Conservation (phyloP, 2,113 vertebrate species). For the Condylura cristata region DNA sequence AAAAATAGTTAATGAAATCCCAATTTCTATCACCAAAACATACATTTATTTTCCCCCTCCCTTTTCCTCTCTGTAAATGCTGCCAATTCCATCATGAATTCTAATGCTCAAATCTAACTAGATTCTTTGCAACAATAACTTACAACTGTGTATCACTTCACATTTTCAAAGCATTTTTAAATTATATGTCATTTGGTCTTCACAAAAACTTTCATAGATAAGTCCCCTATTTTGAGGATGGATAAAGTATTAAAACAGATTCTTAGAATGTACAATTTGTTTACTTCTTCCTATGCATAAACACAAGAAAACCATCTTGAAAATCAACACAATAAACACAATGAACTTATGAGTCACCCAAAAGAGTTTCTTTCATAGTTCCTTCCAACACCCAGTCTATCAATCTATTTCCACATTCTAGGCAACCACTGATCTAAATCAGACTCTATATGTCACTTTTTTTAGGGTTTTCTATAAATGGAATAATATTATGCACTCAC, state of each 20-base stretch:
- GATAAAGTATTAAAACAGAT: too few relatives aligned
- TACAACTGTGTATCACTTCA: background rate
- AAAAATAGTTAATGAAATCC: background rate
- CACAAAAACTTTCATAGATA: background rate
- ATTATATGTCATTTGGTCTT: background rate
- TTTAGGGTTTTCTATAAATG: background rate
- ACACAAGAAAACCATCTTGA: background rate
- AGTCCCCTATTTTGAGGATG: background rate
- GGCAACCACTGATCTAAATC: background rate
- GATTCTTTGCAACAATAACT: background rate
- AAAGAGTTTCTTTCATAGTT: background rate
- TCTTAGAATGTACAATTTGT: too few relatives aligned
- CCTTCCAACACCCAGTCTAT: background rate
- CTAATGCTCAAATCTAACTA: background rate
- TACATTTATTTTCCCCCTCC: background rate
- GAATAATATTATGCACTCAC: too few relatives aligned
- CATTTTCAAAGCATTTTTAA: background rate
- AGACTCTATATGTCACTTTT: background rate
- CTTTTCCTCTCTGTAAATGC: background rate
- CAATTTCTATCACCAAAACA: background rate
- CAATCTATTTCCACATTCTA: background rate
- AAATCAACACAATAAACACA: constrained; percentile 3
- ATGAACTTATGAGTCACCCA: background rate
- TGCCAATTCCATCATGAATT: background rate
- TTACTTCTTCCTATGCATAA: background rate